phyloP scores from a whole-genome alignment of 2,797 vertebrate species.

The Pempheris klunzingeri region DNA sequence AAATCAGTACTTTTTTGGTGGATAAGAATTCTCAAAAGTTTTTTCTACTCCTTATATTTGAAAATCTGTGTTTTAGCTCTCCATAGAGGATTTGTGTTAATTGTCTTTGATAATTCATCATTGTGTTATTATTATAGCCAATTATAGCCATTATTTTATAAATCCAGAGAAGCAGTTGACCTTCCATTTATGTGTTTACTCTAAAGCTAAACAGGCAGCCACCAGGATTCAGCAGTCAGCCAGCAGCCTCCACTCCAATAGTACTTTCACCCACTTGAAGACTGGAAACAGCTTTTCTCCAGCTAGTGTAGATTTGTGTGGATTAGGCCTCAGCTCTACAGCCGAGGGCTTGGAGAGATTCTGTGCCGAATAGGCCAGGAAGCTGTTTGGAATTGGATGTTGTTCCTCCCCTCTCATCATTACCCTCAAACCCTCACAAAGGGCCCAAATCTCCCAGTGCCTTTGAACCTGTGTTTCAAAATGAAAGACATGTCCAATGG shows the following conservation, averaged over 20 bases:
- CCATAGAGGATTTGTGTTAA: not conserved
- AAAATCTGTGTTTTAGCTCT: conserved; percentile 5
- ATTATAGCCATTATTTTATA: conserved; percentile 66
- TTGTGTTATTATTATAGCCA: conserved; percentile 59
- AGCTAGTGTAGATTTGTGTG: conserved; percentile 82
- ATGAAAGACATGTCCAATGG: conserved; percentile 86
- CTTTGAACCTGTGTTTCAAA: conserved; percentile 84
- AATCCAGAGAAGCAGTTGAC: conserved; percentile 74
- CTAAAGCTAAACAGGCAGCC: conserved; percentile 72
- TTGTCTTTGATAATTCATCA: conserved; percentile 52
- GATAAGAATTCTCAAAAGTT: conserved; percentile 1
- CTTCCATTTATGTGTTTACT: conserved; percentile 75
- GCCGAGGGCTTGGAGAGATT: conserved; percentile 71
- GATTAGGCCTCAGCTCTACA: conserved; percentile 75
- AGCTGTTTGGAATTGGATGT: conserved; percentile 84
- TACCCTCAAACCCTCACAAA: conserved; percentile 79
- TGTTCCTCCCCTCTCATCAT: conserved; percentile 82
- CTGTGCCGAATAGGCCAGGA: conserved; percentile 79
- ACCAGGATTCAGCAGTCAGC: conserved; percentile 74
- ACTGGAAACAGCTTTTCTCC: conserved; percentile 82
- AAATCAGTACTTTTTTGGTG: not conserved
- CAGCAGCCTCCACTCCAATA: conserved; percentile 78
- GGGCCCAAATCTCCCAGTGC: conserved; percentile 79
- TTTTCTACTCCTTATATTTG: conserved; percentile 14
- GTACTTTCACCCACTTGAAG: conserved; percentile 80